phyloP scores from a whole-genome alignment of 2,797 vertebrate genomes.

The Xenops minutus region DNA sequence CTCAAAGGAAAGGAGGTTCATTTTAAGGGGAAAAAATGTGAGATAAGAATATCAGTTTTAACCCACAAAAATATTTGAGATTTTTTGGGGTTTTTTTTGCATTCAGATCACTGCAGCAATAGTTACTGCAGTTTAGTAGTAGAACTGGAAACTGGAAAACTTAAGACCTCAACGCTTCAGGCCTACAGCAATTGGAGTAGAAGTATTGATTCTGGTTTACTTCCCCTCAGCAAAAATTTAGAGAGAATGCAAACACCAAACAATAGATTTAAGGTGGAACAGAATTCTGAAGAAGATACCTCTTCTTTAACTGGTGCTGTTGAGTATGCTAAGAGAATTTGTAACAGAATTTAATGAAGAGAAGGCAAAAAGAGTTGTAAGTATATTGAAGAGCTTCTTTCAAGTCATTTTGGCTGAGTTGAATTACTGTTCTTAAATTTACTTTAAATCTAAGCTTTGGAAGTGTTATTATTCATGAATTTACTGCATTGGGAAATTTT shows the following conservation, averaged over 20 bases:
- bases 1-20: background rate
- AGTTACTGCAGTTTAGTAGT: background rate
- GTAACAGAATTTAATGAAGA: background rate
- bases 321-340: background rate
- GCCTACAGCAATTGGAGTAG: background rate
- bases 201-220: background rate
- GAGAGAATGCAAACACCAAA: background rate
- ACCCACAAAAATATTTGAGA: background rate
- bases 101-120: background rate
- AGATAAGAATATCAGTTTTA: slow-evolving; percentile 29
- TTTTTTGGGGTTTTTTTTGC: background rate
- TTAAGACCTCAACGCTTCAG: background rate
- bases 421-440: no score
- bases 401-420: no score
- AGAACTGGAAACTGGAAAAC: background rate
- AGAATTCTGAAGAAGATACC: background rate
- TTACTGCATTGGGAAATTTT: background rate
- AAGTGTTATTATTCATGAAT: background rate
- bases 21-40: background rate
- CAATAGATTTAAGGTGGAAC: background rate
- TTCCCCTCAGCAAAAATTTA: background rate
- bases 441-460: background rate
- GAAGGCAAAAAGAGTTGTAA: no score
- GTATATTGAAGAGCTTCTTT: no score
- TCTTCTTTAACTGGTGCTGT: background rate